Percentiles rank a stretch among this genome's conserved stretches.
Evolutionary conservation across 2,888 invertebrate species (phyloP).

Genomic region (Mythimna impura): DNA sequence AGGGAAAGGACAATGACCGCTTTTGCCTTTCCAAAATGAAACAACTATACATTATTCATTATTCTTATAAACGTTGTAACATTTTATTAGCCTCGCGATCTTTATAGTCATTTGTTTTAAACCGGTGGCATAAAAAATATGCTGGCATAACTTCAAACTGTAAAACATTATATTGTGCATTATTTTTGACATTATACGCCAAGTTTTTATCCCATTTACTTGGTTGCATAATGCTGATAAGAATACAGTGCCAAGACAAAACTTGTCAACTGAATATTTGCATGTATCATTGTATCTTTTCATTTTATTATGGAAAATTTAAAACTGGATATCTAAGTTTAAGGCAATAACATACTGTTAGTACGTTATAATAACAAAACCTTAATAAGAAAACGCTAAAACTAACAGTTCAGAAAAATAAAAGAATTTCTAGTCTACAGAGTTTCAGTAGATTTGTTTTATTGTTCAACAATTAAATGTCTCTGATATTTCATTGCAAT

Average conservation of each 20-base stretch:
- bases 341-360: not conserved
- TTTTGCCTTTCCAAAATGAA: not conserved
- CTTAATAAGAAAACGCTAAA: not conserved
- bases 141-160: conserved; percentile 34
- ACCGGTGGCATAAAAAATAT: not conserved
- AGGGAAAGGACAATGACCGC: not conserved
- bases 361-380: not conserved
- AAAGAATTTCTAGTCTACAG: not conserved
- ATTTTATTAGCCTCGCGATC: not conserved
- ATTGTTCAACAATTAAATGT: not conserved
- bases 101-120: conserved; percentile 1
- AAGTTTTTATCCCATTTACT: conserved; percentile 29
- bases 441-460: not conserved
- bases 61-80: not conserved
- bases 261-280: conserved; percentile 2
- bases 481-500: not conserved
- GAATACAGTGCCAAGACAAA: conserved; percentile 24
- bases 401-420: too few relatives aligned
- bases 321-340: not conserved
- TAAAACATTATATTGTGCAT: not conserved
- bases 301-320: not conserved
- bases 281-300: not conserved
- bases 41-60: not conserved
- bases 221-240: conserved; percentile 26
- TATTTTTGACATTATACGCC: conserved; percentile 28